Base-by-base conservation (phyloP, 2,113 vertebrate species). In the Vulpes lagopus region DNA sequence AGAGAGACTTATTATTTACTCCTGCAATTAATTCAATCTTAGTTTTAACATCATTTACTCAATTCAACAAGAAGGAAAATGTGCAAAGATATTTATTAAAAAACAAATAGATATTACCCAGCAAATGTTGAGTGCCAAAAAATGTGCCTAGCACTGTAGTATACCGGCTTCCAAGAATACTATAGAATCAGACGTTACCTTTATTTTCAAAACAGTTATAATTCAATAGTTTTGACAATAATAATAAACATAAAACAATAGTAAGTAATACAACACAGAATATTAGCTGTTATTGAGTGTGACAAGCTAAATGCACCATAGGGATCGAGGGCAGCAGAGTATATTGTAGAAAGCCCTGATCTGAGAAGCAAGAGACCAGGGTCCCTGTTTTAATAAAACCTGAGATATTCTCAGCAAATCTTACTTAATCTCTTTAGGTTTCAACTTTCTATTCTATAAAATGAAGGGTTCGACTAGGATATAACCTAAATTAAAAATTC, bases 21-120 rank as follows among this genome's bases (percentile, higher is more conserved):
- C 4, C 27, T 93, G 51, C 89, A 89, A 91, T 81, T 80, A 89
- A 43, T 62, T 60, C 78, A 22, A 27, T 55, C 12, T 90, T 93
- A 51, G 19, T 91, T 97, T 93, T 55, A 67, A 27, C 2, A 69
- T 76, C 22, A 86, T n/a, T 95, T 17, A 94, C 30, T 89, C 30
- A 86, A 57, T 53, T 78, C 5, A 71, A 38, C 80, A 88, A 57
- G 27, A 71, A 76, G 43, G 84, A 88, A 38, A 23, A 71, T 25
- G 94, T 85, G 20, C 2, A 85, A 86, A 65, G 49, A 5, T 14
- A 5, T 10, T 87, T 71, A 49, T 15, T 5, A 32, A 59, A 78
- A 65, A 65, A 67, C 8, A 84, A 8, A 23, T 65, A 30, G 65
- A 51, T 65, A 95, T 88, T 27, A 35, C 11, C 53, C 16, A 78